phyloP scores from a whole-genome alignment of 2,113 vertebrate species.

The Mustelus asterias region DNA sequence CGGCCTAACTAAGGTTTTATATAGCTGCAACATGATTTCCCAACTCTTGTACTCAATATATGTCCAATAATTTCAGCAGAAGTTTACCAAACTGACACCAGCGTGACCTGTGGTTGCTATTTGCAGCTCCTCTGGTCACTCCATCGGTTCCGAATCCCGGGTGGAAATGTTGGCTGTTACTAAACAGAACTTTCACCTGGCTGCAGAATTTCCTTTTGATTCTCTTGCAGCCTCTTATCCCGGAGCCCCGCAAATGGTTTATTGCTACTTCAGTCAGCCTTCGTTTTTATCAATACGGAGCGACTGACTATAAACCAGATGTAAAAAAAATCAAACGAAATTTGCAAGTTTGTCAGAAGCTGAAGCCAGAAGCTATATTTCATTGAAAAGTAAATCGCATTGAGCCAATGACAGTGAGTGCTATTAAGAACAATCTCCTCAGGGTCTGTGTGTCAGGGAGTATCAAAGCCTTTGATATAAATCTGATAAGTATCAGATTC shows the following conservation, averaged over 20 bases:
- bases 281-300: background rate
- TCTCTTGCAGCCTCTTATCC: background rate
- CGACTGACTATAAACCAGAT: conserved; percentile 22
- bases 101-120: background rate
- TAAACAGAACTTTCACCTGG: background rate
- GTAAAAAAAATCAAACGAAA: conserved; percentile 28
- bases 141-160: background rate
- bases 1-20: no score
- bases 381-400: background rate
- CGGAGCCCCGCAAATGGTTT: background rate
- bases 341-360: conserved; percentile 34
- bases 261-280: conserved; percentile 20
- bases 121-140: background rate
- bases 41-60: background rate
- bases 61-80: background rate
- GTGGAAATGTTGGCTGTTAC: background rate
- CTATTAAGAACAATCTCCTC: conserved; percentile 34
- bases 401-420: conserved; percentile 24
- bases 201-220: background rate
- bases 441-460: conserved; percentile 31
- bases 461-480: conserved; percentile 35
- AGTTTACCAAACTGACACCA: background rate
- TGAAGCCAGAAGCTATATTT: conserved; percentile 28
- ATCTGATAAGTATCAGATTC: conserved; percentile 36
- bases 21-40: no score